These are phyloP conservation scores for Pristionchus mayeri DNA, from an alignment of 2,888 invertebrate species.

Conservation along the genomic window DNA sequence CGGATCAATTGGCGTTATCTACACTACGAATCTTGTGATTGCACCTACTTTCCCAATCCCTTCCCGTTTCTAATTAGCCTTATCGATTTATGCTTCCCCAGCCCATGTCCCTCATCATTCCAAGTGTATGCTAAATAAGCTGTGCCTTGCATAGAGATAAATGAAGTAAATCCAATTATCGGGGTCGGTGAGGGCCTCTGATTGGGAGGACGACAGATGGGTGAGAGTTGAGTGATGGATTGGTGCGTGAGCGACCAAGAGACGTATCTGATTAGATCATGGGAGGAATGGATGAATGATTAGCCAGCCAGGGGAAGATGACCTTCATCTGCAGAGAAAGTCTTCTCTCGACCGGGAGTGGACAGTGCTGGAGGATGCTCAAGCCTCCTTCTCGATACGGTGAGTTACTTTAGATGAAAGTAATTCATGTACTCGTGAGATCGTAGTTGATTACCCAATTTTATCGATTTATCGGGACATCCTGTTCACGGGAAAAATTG, in stretches of 20 bases:
- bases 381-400: constrained; percentile 68
- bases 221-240: constrained; percentile 30
- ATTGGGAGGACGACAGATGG: constrained; percentile 13
- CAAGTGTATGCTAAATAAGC: constrained; percentile 5
- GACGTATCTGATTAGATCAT: constrained; percentile 29
- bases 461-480: constrained; percentile 5
- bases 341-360: constrained; percentile 66
- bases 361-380: constrained; percentile 65
- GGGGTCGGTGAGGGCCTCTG: not conserved
- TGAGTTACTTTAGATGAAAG: not conserved
- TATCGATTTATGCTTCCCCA: constrained; percentile 18
- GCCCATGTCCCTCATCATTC: constrained; percentile 2
- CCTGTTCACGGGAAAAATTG: not conserved
- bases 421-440: not conserved
- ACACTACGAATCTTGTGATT: constrained; percentile 32
- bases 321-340: constrained; percentile 66
- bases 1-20: constrained; percentile 34
- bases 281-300: not conserved
- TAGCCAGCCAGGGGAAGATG: not conserved
- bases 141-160: constrained; percentile 31
- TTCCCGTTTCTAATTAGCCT: not conserved
- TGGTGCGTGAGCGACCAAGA: constrained; percentile 13
- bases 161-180: constrained; percentile 26
- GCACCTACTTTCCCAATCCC: constrained; percentile 17
- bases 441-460: not conserved